A percentile compares a stretch with the other conserved stretches of the same genome.
Conservation (phyloP, 2,888 invertebrate species). For the Brachypterus glaber region DNA sequence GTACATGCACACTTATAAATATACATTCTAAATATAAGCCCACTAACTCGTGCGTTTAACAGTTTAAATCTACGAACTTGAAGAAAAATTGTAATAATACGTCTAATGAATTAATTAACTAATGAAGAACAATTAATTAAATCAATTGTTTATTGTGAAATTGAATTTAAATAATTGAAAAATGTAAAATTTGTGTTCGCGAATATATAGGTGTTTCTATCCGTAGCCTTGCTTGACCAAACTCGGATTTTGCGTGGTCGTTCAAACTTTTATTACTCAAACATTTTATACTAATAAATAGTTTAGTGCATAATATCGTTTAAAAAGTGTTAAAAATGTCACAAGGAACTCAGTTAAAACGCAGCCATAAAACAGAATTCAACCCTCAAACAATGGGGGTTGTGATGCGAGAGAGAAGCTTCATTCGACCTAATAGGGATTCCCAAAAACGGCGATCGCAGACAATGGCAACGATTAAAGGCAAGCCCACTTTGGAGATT, state of each 20-base stretch:
- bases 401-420: conserved; percentile 61
- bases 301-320: conserved; percentile 15
- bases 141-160: too few species aligned
- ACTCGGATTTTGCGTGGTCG: conserved; percentile 36
- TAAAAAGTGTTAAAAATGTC: conserved; percentile 4
- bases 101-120: too few species aligned
- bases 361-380: conserved; percentile 43
- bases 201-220: conserved; percentile 18
- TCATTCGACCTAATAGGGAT: conserved; percentile 50
- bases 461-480: conserved; percentile 56
- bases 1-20: conserved; percentile 31
- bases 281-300: conserved; percentile 14
- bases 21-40: conserved; percentile 32
- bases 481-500: conserved; percentile 79
- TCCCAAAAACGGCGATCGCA: conserved; percentile 59
- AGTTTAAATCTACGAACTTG: conserved; percentile 16
- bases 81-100: too few species aligned
- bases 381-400: conserved; percentile 43
- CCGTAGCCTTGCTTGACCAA: conserved; percentile 32
- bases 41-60: conserved; percentile 13
- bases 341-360: conserved; percentile 26
- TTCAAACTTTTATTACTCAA: conserved; percentile 27
- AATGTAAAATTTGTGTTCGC: not conserved
- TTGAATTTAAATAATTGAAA: not conserved
- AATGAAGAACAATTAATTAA: too few species aligned